These are phyloP conservation scores for Villa cingulata DNA, from an alignment of 2,888 invertebrate genomes.

Conservation along the genomic window DNA sequence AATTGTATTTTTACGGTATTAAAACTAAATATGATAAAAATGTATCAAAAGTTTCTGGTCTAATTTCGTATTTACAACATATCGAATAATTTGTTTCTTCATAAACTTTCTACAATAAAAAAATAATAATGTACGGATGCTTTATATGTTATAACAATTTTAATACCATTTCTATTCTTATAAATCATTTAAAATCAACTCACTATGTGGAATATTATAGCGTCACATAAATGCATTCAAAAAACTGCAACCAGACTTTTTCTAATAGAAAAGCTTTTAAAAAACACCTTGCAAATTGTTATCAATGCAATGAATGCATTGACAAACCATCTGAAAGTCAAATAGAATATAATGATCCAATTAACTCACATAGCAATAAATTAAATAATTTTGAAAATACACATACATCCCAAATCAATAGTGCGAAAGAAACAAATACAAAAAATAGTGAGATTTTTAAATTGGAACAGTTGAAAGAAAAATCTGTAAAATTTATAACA, in stretches of 20 bases:
- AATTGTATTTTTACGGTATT: constrained; percentile 1
- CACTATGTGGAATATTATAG: background rate
- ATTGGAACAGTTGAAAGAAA: too few species aligned
- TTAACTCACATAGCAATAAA: too few species aligned
- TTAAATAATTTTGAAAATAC: background rate
- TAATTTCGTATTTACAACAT: constrained; percentile 2
- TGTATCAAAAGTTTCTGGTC: constrained; percentile 1
- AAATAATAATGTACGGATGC: background rate
- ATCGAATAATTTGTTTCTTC: background rate
- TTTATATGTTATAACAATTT: background rate
- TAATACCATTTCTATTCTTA: background rate
- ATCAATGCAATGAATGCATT: too few species aligned
- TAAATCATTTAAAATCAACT: background rate
- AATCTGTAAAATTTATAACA: too few species aligned
- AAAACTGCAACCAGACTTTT: background rate
- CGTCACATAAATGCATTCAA: background rate
- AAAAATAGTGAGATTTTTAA: too few species aligned
- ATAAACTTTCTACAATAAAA: background rate
- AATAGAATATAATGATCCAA: too few species aligned
- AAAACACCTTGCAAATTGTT: background rate
- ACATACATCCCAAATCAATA: too few species aligned
- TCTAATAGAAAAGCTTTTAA: background rate
- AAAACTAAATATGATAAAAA: background rate
- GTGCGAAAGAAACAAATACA: too few species aligned
- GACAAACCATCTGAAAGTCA: too few species aligned